Percentiles rank a stretch among this genome's conserved stretches.
Evolutionary conservation across 2,113 vertebrate species (phyloP).

Genomic region (Thermophis baileyi): DNA sequence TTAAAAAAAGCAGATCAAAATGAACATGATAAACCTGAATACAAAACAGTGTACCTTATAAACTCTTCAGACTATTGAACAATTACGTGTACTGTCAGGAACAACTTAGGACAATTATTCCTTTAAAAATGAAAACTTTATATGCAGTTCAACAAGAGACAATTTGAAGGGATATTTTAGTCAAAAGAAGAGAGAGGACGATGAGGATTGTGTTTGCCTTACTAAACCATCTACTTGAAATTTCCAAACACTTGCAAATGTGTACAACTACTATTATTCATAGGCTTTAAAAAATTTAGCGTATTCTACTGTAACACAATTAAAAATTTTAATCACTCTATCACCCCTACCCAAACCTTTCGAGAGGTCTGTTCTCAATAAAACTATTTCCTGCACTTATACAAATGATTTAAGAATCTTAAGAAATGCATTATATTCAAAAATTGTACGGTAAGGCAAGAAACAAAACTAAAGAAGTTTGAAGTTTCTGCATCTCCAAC

Average conservation of each 20-base stretch:
- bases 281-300: neutral
- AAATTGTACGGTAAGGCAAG: neutral
- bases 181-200: neutral
- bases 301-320: neutral
- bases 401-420: neutral
- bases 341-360: neutral
- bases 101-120: neutral
- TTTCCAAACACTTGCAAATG: neutral
- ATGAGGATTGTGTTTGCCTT: neutral
- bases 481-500: neutral
- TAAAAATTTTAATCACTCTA: neutral
- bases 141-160: neutral
- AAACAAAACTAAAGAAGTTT: neutral
- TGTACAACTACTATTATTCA: neutral
- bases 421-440: neutral
- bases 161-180: neutral
- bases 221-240: neutral
- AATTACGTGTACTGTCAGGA: neutral
- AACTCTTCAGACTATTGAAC: neutral
- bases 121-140: neutral
- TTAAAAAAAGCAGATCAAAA: neutral
- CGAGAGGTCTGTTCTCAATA: neutral
- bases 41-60: neutral
- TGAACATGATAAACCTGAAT: neutral
- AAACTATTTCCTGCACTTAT: neutral